A percentile compares a stretch with the other conserved stretches of the same genome.
These are phyloP conservation scores for Pangasius sanitwongsei DNA, from an alignment of 2,797 vertebrate genomes.

Conservation along the genomic window DNA sequence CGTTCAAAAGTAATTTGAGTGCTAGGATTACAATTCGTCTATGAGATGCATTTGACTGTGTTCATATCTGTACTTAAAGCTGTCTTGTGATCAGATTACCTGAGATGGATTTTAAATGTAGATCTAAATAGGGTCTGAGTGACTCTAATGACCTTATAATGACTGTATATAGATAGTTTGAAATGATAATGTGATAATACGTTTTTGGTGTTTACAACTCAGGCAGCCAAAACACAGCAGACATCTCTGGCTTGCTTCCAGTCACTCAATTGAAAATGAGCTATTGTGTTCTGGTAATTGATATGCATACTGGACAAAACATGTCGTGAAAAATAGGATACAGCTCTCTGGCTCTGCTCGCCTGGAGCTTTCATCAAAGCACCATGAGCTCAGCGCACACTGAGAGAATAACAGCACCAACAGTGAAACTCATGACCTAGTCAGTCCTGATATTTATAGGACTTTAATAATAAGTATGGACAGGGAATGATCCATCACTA, in stretches of 20 bases:
- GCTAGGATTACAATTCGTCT: neutral
- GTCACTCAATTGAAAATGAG: neutral
- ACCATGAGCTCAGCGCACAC: neutral
- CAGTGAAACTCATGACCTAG: constrained; percentile 1
- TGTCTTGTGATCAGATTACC: neutral
- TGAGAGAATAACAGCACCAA: neutral
- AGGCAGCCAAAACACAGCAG: neutral
- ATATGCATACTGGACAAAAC: neutral
- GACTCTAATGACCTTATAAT: neutral
- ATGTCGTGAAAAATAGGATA: neutral
- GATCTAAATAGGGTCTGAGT: neutral
- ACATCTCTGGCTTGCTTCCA: neutral
- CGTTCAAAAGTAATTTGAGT: neutral
- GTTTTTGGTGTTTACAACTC: neutral
- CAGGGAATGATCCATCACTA: neutral
- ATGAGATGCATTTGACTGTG: neutral
- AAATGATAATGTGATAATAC: neutral
- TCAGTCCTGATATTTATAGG: neutral
- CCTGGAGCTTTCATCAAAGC: neutral
- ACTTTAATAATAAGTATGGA: too few species aligned
- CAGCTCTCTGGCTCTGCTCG: neutral
- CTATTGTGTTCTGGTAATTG: neutral
- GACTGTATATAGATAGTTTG: neutral
- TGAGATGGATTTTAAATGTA: neutral
- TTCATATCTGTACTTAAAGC: neutral